phyloP scores from a whole-genome alignment of 2,888 invertebrate genomes.

The Timema podura region DNA sequence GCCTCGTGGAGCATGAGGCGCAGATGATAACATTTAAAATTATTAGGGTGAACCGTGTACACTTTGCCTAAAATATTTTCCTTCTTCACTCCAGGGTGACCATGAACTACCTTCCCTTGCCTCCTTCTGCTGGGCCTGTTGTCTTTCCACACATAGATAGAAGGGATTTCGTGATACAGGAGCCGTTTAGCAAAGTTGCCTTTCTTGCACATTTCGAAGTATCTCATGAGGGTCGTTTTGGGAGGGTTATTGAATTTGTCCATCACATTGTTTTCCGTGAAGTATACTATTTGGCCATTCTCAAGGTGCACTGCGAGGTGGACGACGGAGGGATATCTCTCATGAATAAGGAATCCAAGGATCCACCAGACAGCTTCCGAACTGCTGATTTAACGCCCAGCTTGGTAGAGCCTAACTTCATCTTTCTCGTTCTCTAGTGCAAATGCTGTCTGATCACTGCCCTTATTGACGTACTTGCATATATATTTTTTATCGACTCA shows the following conservation, averaged over 20 bases:
- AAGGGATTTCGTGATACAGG: slow-evolving; percentile 38
- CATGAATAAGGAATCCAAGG: not conserved
- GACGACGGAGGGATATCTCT: slow-evolving; percentile 11
- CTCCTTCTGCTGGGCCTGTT: slow-evolving; percentile 31
- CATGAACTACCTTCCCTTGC: slow-evolving; percentile 15
- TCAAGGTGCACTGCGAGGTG: slow-evolving; percentile 22
- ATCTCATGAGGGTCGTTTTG: slow-evolving; percentile 38
- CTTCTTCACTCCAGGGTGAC: not conserved
- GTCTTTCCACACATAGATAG: slow-evolving; percentile 33
- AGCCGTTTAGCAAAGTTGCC: slow-evolving; percentile 41
- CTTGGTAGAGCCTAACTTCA: no score
- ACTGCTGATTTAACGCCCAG: no score
- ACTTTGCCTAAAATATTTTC: not conserved
- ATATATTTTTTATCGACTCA: slow-evolving; percentile 19
- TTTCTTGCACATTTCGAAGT: slow-evolving; percentile 35
- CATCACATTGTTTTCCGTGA: not conserved
- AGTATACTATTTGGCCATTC: slow-evolving; percentile 30
- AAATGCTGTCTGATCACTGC: slow-evolving; percentile 28
- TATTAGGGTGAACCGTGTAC: not conserved
- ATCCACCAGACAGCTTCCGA: no score
- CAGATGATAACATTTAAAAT: not conserved
- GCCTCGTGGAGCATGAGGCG: slow-evolving; percentile 28
- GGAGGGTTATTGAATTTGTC: slow-evolving; percentile 29
- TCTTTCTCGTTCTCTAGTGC: not conserved
- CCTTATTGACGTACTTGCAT: slow-evolving; percentile 36